phyloP scores from a whole-genome alignment of 2,888 invertebrate genomes.

The Elmis aenea region DNA sequence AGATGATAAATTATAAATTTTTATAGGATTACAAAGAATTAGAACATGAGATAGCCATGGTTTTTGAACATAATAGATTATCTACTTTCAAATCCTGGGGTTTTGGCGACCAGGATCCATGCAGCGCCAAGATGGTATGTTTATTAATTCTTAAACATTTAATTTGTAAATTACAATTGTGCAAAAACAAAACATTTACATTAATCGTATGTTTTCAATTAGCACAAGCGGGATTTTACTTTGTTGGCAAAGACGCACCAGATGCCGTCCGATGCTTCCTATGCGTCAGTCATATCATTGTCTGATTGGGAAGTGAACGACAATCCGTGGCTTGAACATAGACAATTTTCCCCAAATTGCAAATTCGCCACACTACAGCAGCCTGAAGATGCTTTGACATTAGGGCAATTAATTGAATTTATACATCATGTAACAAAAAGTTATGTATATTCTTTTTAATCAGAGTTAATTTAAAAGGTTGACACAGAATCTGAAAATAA shows the following conservation, averaged over 20 bases:
- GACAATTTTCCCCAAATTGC: slow-evolving; percentile 66
- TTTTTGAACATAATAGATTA: too few relatives aligned
- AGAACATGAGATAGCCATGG: too few relatives aligned
- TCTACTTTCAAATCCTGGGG: too few relatives aligned
- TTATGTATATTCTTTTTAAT: too few relatives aligned
- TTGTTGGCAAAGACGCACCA: slow-evolving; percentile 61
- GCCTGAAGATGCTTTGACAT: slow-evolving; percentile 54
- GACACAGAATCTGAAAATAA: not conserved
- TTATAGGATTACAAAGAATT: too few relatives aligned
- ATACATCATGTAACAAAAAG: slow-evolving; percentile 15
- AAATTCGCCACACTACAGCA: slow-evolving; percentile 62
- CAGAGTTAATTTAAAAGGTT: not conserved
- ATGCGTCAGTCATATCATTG: slow-evolving; percentile 73
- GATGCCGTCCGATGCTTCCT: slow-evolving; percentile 80
- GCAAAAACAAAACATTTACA: too few relatives aligned
- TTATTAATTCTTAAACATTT: too few relatives aligned
- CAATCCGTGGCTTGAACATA: slow-evolving; percentile 77
- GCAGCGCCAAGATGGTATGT: too few relatives aligned
- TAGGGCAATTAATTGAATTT: slow-evolving; percentile 25
- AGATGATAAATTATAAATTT: too few relatives aligned
- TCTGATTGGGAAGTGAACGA: slow-evolving; percentile 84
- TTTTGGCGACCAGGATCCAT: too few relatives aligned
- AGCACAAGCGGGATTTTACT: slow-evolving; percentile 82
- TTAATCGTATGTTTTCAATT: too few relatives aligned
- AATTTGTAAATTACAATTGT: too few relatives aligned